Conservation (phyloP, 2,113 vertebrate genomes). For the Illadopsis cleaveri region DNA sequence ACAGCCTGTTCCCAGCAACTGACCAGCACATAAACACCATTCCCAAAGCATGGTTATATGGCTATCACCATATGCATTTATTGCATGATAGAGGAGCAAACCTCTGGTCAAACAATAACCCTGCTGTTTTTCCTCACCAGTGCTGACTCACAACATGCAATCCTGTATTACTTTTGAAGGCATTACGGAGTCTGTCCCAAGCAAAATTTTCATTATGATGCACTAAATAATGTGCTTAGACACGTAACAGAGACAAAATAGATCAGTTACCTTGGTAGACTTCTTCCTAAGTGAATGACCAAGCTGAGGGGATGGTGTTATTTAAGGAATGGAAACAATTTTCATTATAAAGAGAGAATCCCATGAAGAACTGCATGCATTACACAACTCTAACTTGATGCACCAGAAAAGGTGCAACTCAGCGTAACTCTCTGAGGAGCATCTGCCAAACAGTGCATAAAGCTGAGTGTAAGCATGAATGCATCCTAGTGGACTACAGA, state of each 20-base stretch:
- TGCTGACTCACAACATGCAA: background rate
- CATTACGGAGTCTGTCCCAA: background rate
- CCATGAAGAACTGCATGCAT: background rate
- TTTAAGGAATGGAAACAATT: background rate
- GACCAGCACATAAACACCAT: fast-evolving
- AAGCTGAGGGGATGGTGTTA: background rate
- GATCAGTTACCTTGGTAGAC: background rate
- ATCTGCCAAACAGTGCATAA: background rate
- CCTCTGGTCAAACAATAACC: background rate
- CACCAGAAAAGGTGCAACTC: background rate
- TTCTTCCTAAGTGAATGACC: background rate
- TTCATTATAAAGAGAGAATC: background rate
- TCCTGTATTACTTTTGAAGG: background rate
- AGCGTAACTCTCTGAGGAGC: background rate
- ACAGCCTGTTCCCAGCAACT: background rate
- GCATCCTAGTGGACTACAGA: background rate
- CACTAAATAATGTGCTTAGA: background rate
- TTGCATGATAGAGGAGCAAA: background rate
- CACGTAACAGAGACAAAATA: background rate
- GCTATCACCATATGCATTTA: background rate
- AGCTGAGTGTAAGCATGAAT: background rate
- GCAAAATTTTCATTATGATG: background rate
- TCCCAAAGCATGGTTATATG: fast-evolving
- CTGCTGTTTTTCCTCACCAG: background rate
- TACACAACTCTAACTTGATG: background rate